These are phyloP conservation scores for Coenobita brevimanus DNA, from an alignment of 1,140 invertebrate species.

Conservation along the genomic window DNA sequence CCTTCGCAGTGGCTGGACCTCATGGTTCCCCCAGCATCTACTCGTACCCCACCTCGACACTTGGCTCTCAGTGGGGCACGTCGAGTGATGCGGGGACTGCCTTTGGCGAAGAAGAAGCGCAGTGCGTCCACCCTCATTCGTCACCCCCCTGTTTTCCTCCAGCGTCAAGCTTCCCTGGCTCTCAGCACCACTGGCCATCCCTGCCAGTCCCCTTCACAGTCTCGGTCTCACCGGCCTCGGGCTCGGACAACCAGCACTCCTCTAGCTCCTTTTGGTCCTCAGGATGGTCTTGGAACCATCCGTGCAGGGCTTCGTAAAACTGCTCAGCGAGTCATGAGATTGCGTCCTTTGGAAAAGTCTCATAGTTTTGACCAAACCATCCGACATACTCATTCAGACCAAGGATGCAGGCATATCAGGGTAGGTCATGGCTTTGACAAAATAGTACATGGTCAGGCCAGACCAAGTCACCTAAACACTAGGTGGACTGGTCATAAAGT, in stretches of 20 bases:
- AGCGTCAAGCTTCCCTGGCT: constrained; percentile 22
- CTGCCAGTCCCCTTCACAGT: background rate
- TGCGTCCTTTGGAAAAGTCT: constrained; percentile 37
- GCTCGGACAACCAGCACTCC: background rate
- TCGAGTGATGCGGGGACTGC: constrained; percentile 42
- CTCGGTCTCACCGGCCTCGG: background rate
- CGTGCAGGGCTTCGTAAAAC: constrained; percentile 46
- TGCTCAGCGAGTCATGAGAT: constrained; percentile 50
- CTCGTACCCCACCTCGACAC: constrained; percentile 7
- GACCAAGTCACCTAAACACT: too few species aligned
- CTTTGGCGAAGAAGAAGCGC: background rate
- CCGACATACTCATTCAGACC: background rate
- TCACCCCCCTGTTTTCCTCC: constrained; percentile 47
- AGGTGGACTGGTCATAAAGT: background rate
- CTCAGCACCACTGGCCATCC: background rate
- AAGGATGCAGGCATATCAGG: too few species aligned
- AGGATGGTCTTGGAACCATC: constrained; percentile 44
- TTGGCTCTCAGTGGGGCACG: constrained; percentile 18
- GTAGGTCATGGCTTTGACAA: too few species aligned
- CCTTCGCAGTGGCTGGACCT: constrained; percentile 60
- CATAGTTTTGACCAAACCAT: constrained; percentile 35
- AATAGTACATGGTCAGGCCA: too few species aligned
- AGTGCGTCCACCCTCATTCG: constrained; percentile 9
- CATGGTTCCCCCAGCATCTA: constrained; percentile 33
- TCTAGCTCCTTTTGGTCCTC: background rate